A percentile compares a stretch with the other conserved stretches of the same genome.
These are phyloP conservation scores for Loriculus beryllinus DNA, from an alignment of 2,797 vertebrate species.

Conservation along the genomic window DNA sequence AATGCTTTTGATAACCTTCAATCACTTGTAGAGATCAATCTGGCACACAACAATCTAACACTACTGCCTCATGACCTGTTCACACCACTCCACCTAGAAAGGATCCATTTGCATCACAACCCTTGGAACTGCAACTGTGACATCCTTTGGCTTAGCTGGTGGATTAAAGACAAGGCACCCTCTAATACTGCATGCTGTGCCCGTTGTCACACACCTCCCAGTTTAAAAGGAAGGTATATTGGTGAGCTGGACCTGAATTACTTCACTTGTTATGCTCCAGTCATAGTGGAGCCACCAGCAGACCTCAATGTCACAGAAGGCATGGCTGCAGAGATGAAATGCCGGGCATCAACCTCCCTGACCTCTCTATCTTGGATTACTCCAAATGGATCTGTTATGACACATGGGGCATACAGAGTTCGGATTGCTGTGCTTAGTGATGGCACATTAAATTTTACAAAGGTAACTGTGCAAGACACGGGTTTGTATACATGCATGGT, in stretches of 20 bases:
- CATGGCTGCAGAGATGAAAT: conserved; percentile 96
- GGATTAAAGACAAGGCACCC: conserved; percentile 98
- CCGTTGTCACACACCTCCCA: conserved; percentile 90
- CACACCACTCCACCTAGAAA: conserved; percentile 94
- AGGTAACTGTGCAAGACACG: conserved; percentile 96
- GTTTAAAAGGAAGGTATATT: conserved; percentile 95
- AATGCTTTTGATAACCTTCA: conserved; percentile 99
- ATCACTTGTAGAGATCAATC: conserved; percentile 96
- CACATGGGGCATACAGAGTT: conserved; percentile 95
- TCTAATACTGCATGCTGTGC: conserved; percentile 98
- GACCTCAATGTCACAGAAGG: conserved; percentile 99
- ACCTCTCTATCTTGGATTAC: conserved; percentile 99
- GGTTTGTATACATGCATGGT: conserved; percentile 99
- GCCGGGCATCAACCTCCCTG: conserved; percentile 90
- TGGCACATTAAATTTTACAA: conserved; percentile 97
- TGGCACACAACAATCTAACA: conserved; percentile 98
- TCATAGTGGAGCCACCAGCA: conserved; percentile 96
- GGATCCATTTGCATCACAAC: conserved; percentile 98
- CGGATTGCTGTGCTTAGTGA: conserved; percentile 97
- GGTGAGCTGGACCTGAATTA: conserved; percentile 98
- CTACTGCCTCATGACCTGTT: conserved; percentile 98
- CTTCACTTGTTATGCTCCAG: conserved; percentile 98
- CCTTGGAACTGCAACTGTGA: conserved; percentile 99
- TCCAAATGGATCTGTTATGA: conserved; percentile 98
- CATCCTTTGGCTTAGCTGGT: conserved; percentile 99